Conservation (phyloP, 2,113 vertebrate species). For the Columbina picui region DNA sequence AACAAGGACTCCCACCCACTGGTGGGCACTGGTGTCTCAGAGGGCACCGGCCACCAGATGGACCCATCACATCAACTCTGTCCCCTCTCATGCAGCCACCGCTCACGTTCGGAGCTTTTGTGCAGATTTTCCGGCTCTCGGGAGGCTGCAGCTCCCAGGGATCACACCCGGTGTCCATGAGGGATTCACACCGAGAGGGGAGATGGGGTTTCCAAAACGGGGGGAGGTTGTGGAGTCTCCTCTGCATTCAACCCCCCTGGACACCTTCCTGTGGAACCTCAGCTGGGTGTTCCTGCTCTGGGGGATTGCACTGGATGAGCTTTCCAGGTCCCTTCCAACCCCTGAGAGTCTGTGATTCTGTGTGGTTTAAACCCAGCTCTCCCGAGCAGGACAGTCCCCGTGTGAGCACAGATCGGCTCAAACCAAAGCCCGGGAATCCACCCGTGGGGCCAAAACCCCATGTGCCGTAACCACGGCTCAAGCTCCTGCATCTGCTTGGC, state of each 20-base stretch:
- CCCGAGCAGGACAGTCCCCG: background rate
- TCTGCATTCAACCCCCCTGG: too few relatives aligned
- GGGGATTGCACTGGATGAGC: too few relatives aligned
- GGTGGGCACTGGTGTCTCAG: accelerated
- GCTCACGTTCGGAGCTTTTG: background rate
- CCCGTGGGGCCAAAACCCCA: background rate
- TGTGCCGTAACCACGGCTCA: background rate
- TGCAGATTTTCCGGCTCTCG: accelerated
- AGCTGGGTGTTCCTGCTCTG: too few relatives aligned
- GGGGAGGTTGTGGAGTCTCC: too few relatives aligned
- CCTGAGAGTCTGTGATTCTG: too few relatives aligned
- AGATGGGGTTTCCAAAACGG: background rate
- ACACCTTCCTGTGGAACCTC: too few relatives aligned
- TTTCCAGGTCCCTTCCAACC: too few relatives aligned
- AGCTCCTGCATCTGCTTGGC: background rate
- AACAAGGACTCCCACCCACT: too few relatives aligned
- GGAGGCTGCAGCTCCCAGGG: background rate
- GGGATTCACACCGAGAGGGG: background rate
- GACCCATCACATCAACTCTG: background rate
- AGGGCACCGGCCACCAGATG: background rate
- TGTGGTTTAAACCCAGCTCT: background rate
- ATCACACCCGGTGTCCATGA: accelerated
- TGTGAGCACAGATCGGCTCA: background rate
- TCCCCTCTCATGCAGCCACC: background rate
- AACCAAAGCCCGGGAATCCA: background rate